These are phyloP conservation scores for Leucophenga varia DNA, from an alignment of 1,140 invertebrate genomes.

Conservation along the genomic window DNA sequence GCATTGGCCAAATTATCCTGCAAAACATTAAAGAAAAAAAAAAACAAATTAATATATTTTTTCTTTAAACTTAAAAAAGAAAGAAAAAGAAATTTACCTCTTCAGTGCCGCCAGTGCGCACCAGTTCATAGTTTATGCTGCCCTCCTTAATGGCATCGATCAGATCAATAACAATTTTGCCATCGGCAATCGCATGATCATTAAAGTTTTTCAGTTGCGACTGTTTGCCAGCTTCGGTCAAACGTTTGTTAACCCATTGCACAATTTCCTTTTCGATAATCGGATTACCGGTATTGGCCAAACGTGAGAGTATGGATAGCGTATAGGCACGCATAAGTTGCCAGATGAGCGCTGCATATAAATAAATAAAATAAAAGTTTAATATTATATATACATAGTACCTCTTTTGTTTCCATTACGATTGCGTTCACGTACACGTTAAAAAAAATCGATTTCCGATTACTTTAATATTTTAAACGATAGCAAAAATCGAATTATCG, in stretches of 20 bases:
- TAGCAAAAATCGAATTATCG: too few relatives aligned
- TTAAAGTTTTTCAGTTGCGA: conserved; percentile 84
- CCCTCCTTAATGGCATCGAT: conserved; percentile 97
- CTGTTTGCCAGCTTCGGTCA: conserved; percentile 75
- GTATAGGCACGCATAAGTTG: conserved; percentile 99
- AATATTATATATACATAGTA: too few relatives aligned
- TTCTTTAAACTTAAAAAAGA: neutral
- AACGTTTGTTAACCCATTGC: conserved; percentile 94
- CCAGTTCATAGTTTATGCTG: conserved; percentile 90
- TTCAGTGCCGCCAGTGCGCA: conserved; percentile 73
- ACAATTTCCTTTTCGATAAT: conserved; percentile 96
- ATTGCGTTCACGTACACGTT: too few relatives aligned
- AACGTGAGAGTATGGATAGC: conserved; percentile 84
- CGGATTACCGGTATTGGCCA: conserved; percentile 83
- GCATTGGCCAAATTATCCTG: conserved; percentile 95
- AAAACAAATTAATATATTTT: neutral
- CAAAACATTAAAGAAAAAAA: conserved; percentile 28
- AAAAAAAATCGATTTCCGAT: too few relatives aligned
- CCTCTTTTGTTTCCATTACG: too few relatives aligned
- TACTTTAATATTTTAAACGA: too few relatives aligned
- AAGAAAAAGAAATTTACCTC: conserved; percentile 66
- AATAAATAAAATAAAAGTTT: neutral
- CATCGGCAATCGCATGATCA: conserved; percentile 83
- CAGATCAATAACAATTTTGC: conserved; percentile 88
- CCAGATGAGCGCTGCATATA: conserved; percentile 86